A percentile compares a stretch with the other conserved stretches of the same genome.
Evolutionary conservation across 2,113 vertebrate species (phyloP).

Genomic region (Oceanites oceanicus): DNA sequence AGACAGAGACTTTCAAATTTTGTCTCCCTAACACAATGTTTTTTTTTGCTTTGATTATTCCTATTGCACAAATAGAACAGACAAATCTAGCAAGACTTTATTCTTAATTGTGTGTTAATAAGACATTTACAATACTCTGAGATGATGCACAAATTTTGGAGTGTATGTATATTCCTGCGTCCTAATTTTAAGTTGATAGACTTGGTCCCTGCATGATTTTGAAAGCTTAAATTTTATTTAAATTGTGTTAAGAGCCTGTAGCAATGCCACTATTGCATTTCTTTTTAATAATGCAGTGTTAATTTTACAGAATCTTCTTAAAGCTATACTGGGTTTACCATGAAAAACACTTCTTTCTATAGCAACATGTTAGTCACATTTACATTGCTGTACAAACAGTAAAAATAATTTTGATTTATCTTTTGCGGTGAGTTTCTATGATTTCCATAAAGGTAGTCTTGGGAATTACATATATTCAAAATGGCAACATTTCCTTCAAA

Average conservation of each 20-base stretch:
- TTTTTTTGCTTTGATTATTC: background rate
- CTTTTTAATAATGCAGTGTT: background rate
- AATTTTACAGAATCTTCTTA: background rate
- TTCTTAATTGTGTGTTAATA: background rate
- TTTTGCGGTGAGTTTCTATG: background rate
- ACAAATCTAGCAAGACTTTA: background rate
- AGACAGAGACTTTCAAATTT: background rate
- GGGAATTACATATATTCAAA: background rate
- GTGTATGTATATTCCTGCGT: background rate
- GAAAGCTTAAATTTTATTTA: background rate
- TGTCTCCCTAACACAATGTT: rapidly evolving
- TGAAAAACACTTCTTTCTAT: background rate
- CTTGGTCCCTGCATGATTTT: background rate
- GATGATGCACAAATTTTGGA: background rate
- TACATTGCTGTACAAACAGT: background rate
- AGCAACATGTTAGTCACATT: background rate
- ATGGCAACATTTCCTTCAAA: background rate
- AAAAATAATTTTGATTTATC: background rate
- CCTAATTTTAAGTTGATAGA: background rate
- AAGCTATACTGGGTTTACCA: background rate
- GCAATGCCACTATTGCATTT: background rate
- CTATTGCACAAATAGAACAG: background rate
- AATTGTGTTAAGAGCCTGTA: background rate
- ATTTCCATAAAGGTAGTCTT: background rate
- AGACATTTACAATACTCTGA: background rate